Evolutionary conservation across 2,113 vertebrate genomes (phyloP), one percentile per base, ranked within the genome.

Genomic region (Lasiurus cinereus): DNA sequence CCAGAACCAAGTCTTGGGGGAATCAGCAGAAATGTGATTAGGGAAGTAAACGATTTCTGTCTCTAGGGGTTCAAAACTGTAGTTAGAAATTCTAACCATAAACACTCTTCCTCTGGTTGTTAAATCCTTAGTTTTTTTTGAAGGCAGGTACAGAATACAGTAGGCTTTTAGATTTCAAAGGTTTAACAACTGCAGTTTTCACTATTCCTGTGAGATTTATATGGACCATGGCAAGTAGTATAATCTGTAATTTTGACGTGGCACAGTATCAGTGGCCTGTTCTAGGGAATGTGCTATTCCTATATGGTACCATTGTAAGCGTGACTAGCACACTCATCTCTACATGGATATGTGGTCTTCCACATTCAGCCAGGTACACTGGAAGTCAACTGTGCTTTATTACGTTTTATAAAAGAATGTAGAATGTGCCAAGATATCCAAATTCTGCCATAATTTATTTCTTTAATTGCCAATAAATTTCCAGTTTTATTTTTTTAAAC

Each of bases 1-100:
- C 78, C 90, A 91, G 83, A 89, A 96, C 91, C 69, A 91, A 92
- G 33, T 91, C 80, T 95, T 59, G 89, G 36, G 84, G 14, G 69
- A 95, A 73, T 78, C 18, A 73, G 36, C 10, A 87, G 39, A 76
- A 94, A 96, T 72, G 52, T 64, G 48, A 93, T 69, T 87, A 90
- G 83, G 43, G 72, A 94, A 96, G 90, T 73, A 80, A 89, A 93
- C 96, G 46, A 93, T 29, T 62, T 94, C 90, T 88, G 6, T 76
- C 33, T 56, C 19, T 29, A 73, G n/a, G 5, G 19, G 90, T 73
- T 95, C 73, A 85, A 94, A 93, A 96, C 39, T 48, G 24, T 83
- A 31, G 56, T 13, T 15, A 89, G 87, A 91, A 95, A 91, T 66
- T 21, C 79, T 56, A 85, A 93, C 69, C 31, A 76, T 36, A 80